These are phyloP conservation scores for Panopea generosa DNA, from an alignment of 2,888 invertebrate genomes.

Conservation along the genomic window DNA sequence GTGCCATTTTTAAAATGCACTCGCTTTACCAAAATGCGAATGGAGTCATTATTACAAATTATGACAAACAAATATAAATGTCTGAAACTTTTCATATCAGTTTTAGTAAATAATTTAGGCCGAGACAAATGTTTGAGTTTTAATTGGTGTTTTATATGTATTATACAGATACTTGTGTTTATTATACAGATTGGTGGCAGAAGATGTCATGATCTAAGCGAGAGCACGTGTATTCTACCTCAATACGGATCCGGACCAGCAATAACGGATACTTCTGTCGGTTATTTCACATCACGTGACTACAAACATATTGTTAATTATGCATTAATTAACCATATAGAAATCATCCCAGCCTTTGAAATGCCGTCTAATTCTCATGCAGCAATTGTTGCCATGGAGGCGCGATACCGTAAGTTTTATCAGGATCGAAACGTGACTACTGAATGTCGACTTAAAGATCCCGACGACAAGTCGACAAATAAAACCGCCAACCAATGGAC, in stretches of 20 bases:
- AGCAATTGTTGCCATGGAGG: conserved; percentile 80
- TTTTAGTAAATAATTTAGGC: too few relatives aligned
- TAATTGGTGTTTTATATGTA: too few relatives aligned
- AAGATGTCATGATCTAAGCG: conserved; percentile 69
- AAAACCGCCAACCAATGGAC: conserved; percentile 71
- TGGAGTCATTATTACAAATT: too few relatives aligned
- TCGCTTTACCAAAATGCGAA: too few relatives aligned
- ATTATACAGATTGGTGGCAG: conserved; percentile 65
- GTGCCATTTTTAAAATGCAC: too few relatives aligned
- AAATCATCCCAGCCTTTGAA: conserved; percentile 82
- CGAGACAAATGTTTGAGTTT: too few relatives aligned
- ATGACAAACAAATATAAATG: too few relatives aligned
- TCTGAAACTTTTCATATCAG: too few relatives aligned
- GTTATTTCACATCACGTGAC: conserved; percentile 68
- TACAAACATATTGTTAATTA: conserved; percentile 77
- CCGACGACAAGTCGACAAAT: conserved; percentile 66
- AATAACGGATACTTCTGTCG: conserved; percentile 66
- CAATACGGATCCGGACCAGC: conserved; percentile 76
- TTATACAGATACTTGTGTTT: too few relatives aligned
- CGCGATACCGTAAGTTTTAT: conserved; percentile 59
- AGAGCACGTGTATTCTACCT: conserved; percentile 70
- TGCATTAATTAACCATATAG: conserved; percentile 76
- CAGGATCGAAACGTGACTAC: conserved; percentile 52
- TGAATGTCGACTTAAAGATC: conserved; percentile 69
- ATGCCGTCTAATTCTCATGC: conserved; percentile 82